Evolutionary conservation across 2,888 invertebrate species (phyloP).

Genomic region (Nebria salina): DNA sequence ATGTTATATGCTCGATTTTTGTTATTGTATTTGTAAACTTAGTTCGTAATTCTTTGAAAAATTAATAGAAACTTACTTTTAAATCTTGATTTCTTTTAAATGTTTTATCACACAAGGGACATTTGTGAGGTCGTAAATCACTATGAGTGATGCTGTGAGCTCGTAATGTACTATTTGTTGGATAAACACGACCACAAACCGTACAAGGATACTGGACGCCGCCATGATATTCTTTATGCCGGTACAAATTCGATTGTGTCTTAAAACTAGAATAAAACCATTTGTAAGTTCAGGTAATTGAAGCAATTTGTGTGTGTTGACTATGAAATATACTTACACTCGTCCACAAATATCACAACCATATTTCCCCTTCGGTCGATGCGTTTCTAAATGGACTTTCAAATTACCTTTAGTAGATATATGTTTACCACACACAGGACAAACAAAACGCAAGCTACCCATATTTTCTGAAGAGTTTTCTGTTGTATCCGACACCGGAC

Average conservation of each 20-base stretch:
- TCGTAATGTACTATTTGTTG: conserved; percentile 72
- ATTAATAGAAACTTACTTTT: conserved; percentile 63
- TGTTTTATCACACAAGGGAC: conserved; percentile 74
- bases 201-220: conserved; percentile 70
- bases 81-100: conserved; percentile 80
- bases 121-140: conserved; percentile 73
- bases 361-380: conserved; percentile 71
- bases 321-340: conserved; percentile 65
- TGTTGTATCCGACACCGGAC: conserved; percentile 56
- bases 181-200: conserved; percentile 76
- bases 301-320: not conserved
- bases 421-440: conserved; percentile 70
- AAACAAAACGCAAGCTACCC: conserved; percentile 58
- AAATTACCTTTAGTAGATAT: conserved; percentile 72
- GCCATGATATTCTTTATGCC: conserved; percentile 72
- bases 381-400: conserved; percentile 72
- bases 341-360: conserved; percentile 73
- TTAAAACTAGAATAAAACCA: conserved; percentile 68
- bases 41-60: too few species aligned
- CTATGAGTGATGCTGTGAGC: conserved; percentile 78
- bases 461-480: conserved; percentile 51
- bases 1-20: too few species aligned
- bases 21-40: too few species aligned
- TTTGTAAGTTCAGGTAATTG: not conserved
- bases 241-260: conserved; percentile 70